These are phyloP conservation scores for Troides aeacus DNA, from an alignment of 2,888 invertebrate species.

Conservation along the genomic window DNA sequence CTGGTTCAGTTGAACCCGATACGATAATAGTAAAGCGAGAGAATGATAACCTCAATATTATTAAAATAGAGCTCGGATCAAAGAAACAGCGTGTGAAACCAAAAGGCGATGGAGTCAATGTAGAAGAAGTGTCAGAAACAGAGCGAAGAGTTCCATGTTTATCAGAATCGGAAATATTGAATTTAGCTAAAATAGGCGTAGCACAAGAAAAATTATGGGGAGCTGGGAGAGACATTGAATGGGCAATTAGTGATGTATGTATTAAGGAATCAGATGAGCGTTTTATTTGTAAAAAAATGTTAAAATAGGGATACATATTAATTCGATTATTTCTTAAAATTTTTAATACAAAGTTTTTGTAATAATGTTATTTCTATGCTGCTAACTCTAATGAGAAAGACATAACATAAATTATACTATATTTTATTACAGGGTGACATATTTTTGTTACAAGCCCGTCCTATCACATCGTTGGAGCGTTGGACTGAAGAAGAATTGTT, in stretches of 20 bases:
- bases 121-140: constrained; percentile 58
- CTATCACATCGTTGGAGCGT: constrained; percentile 85
- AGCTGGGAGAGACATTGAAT: constrained; percentile 88
- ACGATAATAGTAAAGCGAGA: constrained; percentile 81
- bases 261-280: background rate
- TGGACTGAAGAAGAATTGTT: constrained; percentile 89
- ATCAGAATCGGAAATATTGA: constrained; percentile 73
- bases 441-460: constrained; percentile 87
- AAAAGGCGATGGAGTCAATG: constrained; percentile 60
- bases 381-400: no score
- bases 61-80: constrained; percentile 69
- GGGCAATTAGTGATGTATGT: constrained; percentile 83
- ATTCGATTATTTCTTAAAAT: background rate
- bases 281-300: no score
- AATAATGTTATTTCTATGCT: background rate
- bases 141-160: constrained; percentile 76
- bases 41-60: constrained; percentile 70
- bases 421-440: constrained; percentile 68
- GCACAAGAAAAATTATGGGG: constrained; percentile 84
- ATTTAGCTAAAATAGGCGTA: constrained; percentile 73
- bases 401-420: background rate
- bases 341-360: background rate
- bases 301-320: background rate
- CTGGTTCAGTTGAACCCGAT: constrained; percentile 88
- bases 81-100: constrained; percentile 76